phyloP scores from a whole-genome alignment of 2,113 vertebrate species.

The Alligator sinensis region DNA sequence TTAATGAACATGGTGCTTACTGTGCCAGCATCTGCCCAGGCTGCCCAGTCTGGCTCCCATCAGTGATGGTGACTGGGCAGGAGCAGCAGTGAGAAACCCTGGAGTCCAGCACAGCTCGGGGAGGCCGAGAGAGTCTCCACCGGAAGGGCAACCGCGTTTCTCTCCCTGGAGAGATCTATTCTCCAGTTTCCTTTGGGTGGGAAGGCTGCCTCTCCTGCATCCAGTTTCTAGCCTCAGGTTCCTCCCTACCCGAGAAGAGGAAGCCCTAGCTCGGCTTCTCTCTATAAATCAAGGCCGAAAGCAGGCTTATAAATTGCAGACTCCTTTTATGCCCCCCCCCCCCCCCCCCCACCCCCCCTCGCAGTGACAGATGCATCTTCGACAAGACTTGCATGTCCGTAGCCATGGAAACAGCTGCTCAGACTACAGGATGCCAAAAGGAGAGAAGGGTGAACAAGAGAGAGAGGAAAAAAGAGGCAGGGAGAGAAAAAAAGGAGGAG shows the following conservation, averaged over 20 bases:
- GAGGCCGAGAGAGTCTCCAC: not conserved
- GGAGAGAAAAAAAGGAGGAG: fast-evolving
- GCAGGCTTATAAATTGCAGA: not conserved
- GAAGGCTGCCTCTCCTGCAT: not conserved
- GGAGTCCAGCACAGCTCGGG: not conserved
- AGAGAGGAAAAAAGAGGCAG: too few species aligned
- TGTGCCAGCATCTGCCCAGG: not conserved
- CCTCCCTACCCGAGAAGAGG: not conserved
- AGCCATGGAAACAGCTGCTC: conserved; percentile 56
- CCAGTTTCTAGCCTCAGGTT: not conserved
- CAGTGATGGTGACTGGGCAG: not conserved
- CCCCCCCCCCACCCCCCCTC: too few species aligned
- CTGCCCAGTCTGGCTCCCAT: not conserved
- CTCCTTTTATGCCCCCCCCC: not conserved
- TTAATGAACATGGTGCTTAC: not conserved
- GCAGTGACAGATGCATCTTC: conserved; percentile 14
- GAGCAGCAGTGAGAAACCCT: not conserved
- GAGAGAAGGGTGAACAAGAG: not conserved
- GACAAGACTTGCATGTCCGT: conserved; percentile 33
- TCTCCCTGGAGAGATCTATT: not conserved
- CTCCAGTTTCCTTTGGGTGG: not conserved
- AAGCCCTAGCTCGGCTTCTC: not conserved
- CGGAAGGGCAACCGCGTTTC: not conserved
- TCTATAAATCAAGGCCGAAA: not conserved
- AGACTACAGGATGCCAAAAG: not conserved